These are phyloP conservation scores for Tetramorium bicarinatum DNA, from an alignment of 2,888 invertebrate genomes.

Conservation along the genomic window DNA sequence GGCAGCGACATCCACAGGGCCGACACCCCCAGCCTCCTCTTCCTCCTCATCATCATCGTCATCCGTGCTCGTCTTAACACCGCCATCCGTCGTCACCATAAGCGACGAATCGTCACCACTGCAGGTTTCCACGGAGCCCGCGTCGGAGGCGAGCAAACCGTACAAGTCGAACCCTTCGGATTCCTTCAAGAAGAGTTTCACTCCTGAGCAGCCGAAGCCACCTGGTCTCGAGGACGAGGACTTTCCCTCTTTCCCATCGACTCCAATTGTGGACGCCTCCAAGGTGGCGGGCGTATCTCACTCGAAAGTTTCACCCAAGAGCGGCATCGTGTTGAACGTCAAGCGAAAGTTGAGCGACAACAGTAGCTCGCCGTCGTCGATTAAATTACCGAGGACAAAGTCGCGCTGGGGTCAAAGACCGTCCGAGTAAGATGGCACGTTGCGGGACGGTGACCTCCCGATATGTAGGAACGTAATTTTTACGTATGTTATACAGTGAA, in stretches of 20 bases:
- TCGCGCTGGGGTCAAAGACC: conserved; percentile 84
- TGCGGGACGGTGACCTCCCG: background rate
- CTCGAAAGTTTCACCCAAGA: conserved; percentile 79
- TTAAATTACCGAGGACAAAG: conserved; percentile 79
- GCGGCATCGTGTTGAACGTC: conserved; percentile 81
- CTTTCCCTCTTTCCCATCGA: conserved; percentile 77
- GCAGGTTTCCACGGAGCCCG: background rate
- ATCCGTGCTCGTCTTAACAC: conserved; percentile 34
- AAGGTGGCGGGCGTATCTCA: conserved; percentile 46
- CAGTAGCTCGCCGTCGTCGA: conserved; percentile 56
- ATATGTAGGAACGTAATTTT: background rate
- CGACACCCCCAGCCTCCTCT: conserved; percentile 35
- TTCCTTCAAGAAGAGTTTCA: conserved; percentile 68
- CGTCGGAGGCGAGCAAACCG: conserved; percentile 25
- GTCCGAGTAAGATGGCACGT: conserved; percentile 74
- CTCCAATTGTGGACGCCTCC: conserved; percentile 61
- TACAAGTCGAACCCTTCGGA: conserved; percentile 59
- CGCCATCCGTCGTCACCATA: background rate
- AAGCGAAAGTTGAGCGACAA: conserved; percentile 81
- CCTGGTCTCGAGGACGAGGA: conserved; percentile 84
- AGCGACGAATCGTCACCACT: background rate
- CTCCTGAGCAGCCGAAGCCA: conserved; percentile 81
- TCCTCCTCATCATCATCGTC: background rate
- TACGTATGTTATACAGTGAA: background rate
- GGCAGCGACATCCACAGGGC: conserved; percentile 10